phyloP scores from a whole-genome alignment of 2,113 vertebrate genomes.

The Lota lota region DNA sequence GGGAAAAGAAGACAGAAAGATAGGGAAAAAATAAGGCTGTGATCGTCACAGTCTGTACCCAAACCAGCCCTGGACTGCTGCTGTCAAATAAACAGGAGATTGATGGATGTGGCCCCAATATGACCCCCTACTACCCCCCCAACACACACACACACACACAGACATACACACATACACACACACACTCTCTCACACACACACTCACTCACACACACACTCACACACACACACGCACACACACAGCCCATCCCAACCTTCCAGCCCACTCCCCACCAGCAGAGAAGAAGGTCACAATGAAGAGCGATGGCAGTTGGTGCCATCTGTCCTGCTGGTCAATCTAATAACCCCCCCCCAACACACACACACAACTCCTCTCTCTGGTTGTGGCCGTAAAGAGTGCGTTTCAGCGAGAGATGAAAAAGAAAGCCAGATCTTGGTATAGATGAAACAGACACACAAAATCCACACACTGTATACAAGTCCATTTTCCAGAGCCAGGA shows the following conservation, averaged over 20 bases:
- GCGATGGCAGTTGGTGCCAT: conserved; percentile 13
- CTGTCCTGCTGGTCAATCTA: conserved; percentile 12
- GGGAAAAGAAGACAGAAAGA: conserved; percentile 1
- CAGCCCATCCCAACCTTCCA: too few relatives aligned
- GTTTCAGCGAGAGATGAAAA: too few relatives aligned
- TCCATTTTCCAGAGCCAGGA: too few relatives aligned
- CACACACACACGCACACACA: too few relatives aligned
- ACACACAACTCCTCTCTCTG: too few relatives aligned
- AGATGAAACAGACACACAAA: too few relatives aligned
- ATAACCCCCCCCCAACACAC: conserved; percentile 6
- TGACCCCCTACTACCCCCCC: conserved; percentile 5
- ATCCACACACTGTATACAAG: too few relatives aligned
- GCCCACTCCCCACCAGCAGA: conserved; percentile 2
- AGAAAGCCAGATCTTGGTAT: too few relatives aligned
- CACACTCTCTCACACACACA: too few relatives aligned
- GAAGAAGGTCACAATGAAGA: conserved; percentile 14
- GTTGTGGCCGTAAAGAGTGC: too few relatives aligned
- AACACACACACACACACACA: not conserved
- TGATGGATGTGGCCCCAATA: conserved; percentile 14
- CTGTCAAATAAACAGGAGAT: conserved; percentile 25
- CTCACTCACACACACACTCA: too few relatives aligned
- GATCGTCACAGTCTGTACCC: conserved; percentile 1
- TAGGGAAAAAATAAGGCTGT: not conserved
- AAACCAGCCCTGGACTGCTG: not conserved
- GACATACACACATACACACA: too few relatives aligned